A percentile compares a stretch with the other conserved stretches of the same genome.
phyloP scores from a whole-genome alignment of 2,113 vertebrate genomes.

The Bothrops jararaca region DNA sequence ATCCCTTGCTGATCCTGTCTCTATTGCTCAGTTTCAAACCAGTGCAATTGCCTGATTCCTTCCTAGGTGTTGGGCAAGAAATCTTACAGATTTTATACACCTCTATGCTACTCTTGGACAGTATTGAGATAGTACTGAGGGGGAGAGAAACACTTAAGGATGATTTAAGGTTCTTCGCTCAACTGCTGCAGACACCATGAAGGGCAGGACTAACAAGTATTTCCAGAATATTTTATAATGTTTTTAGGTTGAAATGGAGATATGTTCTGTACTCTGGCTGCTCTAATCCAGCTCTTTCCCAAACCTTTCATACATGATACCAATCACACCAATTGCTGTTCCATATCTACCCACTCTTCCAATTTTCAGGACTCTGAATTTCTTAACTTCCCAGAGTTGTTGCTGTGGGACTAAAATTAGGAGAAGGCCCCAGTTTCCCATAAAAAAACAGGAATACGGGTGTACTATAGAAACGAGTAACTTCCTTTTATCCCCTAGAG shows the following conservation, averaged over 20 bases:
- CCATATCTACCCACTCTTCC: neutral
- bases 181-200: neutral
- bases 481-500: neutral
- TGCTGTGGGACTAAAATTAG: neutral
- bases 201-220: neutral
- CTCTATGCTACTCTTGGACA: neutral
- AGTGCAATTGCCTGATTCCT: neutral
- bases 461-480: neutral
- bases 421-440: neutral
- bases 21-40: neutral
- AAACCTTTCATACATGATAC: neutral
- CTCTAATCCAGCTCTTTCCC: neutral
- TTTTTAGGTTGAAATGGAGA: neutral
- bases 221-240: neutral
- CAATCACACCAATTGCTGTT: neutral
- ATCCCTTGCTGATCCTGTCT: neutral
- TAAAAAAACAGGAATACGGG: neutral
- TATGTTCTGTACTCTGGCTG: neutral
- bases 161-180: neutral
- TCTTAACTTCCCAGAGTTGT: neutral
- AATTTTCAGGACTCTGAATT: neutral
- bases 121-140: neutral
- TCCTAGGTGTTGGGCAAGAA: neutral
- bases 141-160: neutral
- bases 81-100: neutral